Percentiles rank a stretch among this genome's conserved stretches.
phyloP scores from a whole-genome alignment of 2,113 vertebrate species.

The Chaetorhynchus papuensis region DNA sequence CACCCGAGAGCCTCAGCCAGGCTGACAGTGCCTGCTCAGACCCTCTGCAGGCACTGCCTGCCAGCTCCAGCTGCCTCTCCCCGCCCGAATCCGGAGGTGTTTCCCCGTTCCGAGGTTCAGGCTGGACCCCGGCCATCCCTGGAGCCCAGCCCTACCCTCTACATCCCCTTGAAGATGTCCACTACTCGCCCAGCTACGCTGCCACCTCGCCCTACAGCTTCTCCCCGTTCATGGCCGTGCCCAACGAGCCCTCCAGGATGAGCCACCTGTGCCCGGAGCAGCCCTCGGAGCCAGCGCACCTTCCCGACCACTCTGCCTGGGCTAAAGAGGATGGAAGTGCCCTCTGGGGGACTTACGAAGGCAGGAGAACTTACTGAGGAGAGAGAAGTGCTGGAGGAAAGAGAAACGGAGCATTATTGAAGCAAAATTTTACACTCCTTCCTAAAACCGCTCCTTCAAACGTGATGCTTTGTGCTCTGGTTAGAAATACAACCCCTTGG shows the following conservation, averaged over 20 bases:
- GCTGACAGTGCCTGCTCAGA: conserved; percentile 72
- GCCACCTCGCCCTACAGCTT: conserved; percentile 71
- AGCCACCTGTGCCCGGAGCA: conserved; percentile 70
- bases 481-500: background rate
- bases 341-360: conserved; percentile 83
- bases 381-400: background rate
- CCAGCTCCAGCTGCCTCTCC: conserved; percentile 69
- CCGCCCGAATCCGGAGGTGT: conserved; percentile 69
- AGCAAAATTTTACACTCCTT: background rate
- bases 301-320: conserved; percentile 76
- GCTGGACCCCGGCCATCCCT: conserved; percentile 66
- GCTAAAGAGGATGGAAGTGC: conserved; percentile 79
- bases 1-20: conserved; percentile 74
- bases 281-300: conserved; percentile 33
- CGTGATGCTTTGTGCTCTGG: background rate
- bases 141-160: conserved; percentile 80
- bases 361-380: conserved; percentile 80
- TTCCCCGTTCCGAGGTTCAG: conserved; percentile 74
- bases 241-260: conserved; percentile 78
- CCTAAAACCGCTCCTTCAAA: background rate
- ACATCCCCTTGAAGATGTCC: conserved; percentile 83
- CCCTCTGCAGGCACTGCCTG: conserved; percentile 65
- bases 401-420: accelerated
- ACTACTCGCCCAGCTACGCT: conserved; percentile 76
- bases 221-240: conserved; percentile 75